These are phyloP conservation scores for Kryptopterus vitreolus DNA, from an alignment of 2,797 vertebrate species.

Conservation along the genomic window DNA sequence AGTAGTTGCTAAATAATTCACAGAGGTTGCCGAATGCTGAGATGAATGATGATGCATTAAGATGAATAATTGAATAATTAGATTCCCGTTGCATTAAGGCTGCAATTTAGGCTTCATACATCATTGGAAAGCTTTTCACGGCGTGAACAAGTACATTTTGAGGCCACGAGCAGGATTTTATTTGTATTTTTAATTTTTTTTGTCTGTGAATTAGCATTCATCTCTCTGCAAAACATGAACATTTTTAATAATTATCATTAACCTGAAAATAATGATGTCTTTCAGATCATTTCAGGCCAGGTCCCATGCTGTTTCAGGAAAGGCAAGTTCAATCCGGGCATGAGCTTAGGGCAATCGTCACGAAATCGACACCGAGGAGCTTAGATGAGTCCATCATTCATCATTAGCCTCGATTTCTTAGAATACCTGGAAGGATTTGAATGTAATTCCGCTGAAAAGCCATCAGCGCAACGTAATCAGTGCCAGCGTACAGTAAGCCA, in stretches of 20 bases:
- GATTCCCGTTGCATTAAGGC: background rate
- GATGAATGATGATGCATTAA: background rate
- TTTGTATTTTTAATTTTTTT: too few species aligned
- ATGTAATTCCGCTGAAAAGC: slow-evolving; percentile 33
- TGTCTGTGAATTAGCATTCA: background rate
- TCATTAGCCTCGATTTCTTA: slow-evolving; percentile 18
- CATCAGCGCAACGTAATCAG: slow-evolving; percentile 35
- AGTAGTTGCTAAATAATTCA: background rate
- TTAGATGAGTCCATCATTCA: slow-evolving; percentile 23
- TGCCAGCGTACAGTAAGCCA: slow-evolving; percentile 22
- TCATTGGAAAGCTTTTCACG: slow-evolving; percentile 9
- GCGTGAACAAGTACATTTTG: background rate
- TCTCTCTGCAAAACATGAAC: background rate
- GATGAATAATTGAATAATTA: background rate
- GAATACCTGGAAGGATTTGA: background rate
- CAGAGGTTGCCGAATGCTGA: background rate
- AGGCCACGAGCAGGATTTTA: slow-evolving; percentile 12
- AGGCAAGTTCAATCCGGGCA: background rate
- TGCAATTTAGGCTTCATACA: slow-evolving; percentile 5
- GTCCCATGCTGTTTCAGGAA: too few species aligned
- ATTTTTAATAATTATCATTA: slow-evolving; percentile 13
- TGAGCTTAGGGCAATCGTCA: background rate
- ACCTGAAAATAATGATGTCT: too few species aligned
- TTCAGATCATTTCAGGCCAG: background rate
- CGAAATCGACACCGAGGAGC: slow-evolving; percentile 1